Conservation (phyloP, 1,140 invertebrate genomes). For the Andricus grossulariae region DNA sequence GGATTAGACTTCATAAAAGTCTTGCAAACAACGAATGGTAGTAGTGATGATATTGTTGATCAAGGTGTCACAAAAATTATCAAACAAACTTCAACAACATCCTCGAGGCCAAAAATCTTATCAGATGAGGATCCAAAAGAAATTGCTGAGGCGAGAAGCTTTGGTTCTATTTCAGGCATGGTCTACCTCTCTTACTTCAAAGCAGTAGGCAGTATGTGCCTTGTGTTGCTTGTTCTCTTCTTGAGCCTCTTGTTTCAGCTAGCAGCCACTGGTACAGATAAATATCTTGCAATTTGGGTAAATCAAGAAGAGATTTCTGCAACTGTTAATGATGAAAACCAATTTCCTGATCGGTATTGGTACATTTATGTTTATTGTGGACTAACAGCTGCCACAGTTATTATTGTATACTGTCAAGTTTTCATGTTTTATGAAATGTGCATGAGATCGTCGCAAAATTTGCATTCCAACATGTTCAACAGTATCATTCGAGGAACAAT, state of each 20-base stretch:
- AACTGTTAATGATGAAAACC: no score
- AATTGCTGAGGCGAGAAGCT: slow-evolving; percentile 73
- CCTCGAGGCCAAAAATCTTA: no score
- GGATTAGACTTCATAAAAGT: slow-evolving; percentile 71
- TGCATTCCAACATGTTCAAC: no score
- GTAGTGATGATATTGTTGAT: slow-evolving; percentile 69
- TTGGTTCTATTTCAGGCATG: slow-evolving; percentile 76
- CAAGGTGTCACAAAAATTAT: neutral
- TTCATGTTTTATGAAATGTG: no score
- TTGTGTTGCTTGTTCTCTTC: slow-evolving; percentile 73
- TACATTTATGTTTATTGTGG: no score
- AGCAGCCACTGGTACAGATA: slow-evolving; percentile 79
- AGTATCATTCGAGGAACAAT: no score
- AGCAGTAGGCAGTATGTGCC: slow-evolving; percentile 75
- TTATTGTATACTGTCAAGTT: no score
- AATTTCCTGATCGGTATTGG: no score
- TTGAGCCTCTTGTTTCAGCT: slow-evolving; percentile 77
- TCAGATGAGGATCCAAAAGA: slow-evolving; percentile 63
- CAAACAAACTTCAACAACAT: no score
- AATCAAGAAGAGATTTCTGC: no score
- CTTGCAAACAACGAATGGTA: slow-evolving; percentile 79
- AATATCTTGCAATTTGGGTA: slow-evolving; percentile 81
- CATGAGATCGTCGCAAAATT: no score
- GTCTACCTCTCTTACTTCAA: slow-evolving; percentile 80
- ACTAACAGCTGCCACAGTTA: no score